phyloP scores from a whole-genome alignment of 2,113 vertebrate species.

The Ibidorhyncha struthersii region DNA sequence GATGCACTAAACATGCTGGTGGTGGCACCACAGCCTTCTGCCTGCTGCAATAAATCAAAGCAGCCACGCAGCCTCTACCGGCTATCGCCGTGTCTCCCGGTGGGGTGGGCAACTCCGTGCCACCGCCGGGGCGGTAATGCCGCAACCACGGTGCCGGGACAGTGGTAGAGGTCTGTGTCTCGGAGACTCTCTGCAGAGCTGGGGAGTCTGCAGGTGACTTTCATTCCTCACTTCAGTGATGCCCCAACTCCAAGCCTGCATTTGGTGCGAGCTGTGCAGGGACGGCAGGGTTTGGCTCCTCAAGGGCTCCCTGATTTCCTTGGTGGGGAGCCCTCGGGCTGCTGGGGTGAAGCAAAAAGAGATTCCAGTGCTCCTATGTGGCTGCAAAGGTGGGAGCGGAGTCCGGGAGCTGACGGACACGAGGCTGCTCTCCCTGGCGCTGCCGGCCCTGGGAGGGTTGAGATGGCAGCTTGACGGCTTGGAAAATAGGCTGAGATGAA shows the following conservation, averaged over 20 bases:
- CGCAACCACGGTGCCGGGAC: fast-evolving
- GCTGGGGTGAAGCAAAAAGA: background rate
- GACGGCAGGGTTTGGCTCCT: background rate
- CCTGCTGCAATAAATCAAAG: background rate
- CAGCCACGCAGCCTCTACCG: fast-evolving
- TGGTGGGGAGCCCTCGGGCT: background rate
- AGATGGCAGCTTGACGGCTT: constrained; percentile 62
- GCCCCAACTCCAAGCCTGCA: background rate
- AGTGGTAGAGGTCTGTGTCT: background rate
- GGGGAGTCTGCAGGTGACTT: background rate
- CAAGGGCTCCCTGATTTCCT: background rate
- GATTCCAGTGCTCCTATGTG: background rate
- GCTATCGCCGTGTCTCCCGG: fast-evolving
- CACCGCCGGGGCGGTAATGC: fast-evolving
- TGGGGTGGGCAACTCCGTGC: fast-evolving
- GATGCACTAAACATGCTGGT: background rate
- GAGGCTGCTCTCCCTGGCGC: background rate
- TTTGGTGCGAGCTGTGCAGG: background rate
- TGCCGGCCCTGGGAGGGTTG: constrained; percentile 4
- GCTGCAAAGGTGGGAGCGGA: background rate
- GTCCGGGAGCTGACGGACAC: background rate
- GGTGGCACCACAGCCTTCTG: background rate
- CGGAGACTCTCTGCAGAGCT: background rate
- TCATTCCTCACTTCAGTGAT: background rate
- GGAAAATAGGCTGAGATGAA: constrained; percentile 72